These are phyloP conservation scores for Spisula subtruncata DNA, from an alignment of 2,888 invertebrate species.

Conservation along the genomic window DNA sequence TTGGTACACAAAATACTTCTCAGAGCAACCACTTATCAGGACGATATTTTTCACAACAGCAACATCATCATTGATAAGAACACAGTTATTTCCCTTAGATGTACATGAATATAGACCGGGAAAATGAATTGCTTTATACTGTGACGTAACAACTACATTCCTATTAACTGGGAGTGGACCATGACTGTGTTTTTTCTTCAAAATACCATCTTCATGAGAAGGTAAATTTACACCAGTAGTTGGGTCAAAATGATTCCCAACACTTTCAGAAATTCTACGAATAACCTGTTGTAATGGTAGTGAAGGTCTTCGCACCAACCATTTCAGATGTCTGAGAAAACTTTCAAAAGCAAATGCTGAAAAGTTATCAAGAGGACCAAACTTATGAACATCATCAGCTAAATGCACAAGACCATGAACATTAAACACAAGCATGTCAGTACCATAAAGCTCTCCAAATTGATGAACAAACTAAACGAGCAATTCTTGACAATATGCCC, in stretches of 20 bases:
- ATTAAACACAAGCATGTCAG: slow-evolving; percentile 84
- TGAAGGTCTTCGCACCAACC: slow-evolving; percentile 50
- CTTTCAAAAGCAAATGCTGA: slow-evolving; percentile 86
- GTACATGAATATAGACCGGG: slow-evolving; percentile 34
- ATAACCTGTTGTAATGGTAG: slow-evolving; percentile 58
- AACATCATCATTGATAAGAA: slow-evolving; percentile 50
- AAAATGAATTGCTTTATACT: slow-evolving; percentile 37
- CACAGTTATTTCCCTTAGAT: slow-evolving; percentile 51
- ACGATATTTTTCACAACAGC: slow-evolving; percentile 56
- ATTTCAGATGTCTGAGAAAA: slow-evolving; percentile 77
- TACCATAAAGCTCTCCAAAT: slow-evolving; percentile 82
- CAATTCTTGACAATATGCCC: slow-evolving; percentile 48
- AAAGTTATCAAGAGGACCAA: slow-evolving; percentile 83
- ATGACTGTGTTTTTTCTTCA: slow-evolving; percentile 47
- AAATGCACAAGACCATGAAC: slow-evolving; percentile 86
- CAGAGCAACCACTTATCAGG: too few relatives aligned
- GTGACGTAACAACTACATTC: not conserved
- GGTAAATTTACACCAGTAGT: too few relatives aligned
- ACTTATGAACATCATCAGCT: slow-evolving; percentile 82
- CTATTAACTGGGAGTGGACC: slow-evolving; percentile 50
- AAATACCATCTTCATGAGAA: slow-evolving; percentile 13
- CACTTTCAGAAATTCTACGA: slow-evolving; percentile 50
- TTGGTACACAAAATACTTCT: too few relatives aligned
- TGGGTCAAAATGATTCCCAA: too few relatives aligned
- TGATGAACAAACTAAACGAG: slow-evolving; percentile 77